phyloP scores from a whole-genome alignment of 2,888 invertebrate genomes.

The Netelia inedita region DNA sequence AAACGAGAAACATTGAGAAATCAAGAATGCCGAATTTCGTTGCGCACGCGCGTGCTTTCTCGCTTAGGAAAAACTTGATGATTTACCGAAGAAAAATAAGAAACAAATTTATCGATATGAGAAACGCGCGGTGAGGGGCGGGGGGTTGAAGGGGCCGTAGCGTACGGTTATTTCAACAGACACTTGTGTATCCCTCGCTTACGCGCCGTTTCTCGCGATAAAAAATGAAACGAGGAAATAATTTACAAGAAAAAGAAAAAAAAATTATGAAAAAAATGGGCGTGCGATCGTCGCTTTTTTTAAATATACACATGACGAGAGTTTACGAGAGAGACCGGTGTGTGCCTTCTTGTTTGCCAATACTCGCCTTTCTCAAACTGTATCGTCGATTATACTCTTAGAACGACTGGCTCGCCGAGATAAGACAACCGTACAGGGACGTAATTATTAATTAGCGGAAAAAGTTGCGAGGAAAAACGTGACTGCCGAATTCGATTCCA shows the following conservation, averaged over 20 bases:
- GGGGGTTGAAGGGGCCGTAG: slow-evolving; percentile 36
- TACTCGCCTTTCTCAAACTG: slow-evolving; percentile 67
- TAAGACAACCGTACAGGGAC: slow-evolving; percentile 52
- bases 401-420: slow-evolving; percentile 32
- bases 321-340: slow-evolving; percentile 37
- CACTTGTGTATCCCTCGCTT: slow-evolving; percentile 54
- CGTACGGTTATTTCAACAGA: slow-evolving; percentile 35
- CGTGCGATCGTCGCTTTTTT: slow-evolving; percentile 27
- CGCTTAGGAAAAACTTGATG: slow-evolving; percentile 42
- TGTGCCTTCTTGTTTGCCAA: slow-evolving; percentile 62
- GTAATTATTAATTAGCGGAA: slow-evolving; percentile 57
- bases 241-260: slow-evolving; percentile 4
- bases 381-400: slow-evolving; percentile 33
- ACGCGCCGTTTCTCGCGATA: not conserved
- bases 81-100: slow-evolving; percentile 30
- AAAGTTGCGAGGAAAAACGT: slow-evolving; percentile 29
- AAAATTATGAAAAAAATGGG: not conserved
- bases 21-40: slow-evolving; percentile 3
- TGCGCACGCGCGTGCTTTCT: slow-evolving; percentile 52
- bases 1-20: slow-evolving; percentile 15
- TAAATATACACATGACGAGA: not conserved
- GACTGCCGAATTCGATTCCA: slow-evolving; percentile 30
- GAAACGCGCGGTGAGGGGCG: too few species aligned
- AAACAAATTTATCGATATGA: slow-evolving; percentile 31
- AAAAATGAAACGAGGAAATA: slow-evolving; percentile 7